Conservation (phyloP, 1,140 invertebrate species). For the Teleopsis dalmanni region DNA sequence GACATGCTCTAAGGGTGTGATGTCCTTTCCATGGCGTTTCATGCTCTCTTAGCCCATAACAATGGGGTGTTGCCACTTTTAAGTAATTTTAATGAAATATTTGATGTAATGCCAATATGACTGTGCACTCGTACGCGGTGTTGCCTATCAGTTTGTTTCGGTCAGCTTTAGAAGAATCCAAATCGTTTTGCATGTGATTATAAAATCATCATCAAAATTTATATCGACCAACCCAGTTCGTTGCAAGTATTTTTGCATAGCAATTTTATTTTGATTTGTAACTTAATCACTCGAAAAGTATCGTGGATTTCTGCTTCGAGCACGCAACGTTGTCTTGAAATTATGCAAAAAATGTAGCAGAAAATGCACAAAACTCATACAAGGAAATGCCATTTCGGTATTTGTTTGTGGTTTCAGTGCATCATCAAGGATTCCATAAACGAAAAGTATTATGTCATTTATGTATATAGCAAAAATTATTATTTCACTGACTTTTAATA, state of each 20-base stretch:
- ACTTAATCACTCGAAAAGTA: slow-evolving; percentile 6
- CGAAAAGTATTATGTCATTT: too few relatives aligned
- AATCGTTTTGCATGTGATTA: not conserved
- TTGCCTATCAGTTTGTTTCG: too few relatives aligned
- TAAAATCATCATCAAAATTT: not conserved
- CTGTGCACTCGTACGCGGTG: not conserved
- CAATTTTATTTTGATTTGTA: slow-evolving; percentile 9
- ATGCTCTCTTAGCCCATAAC: not conserved
- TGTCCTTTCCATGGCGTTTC: not conserved
- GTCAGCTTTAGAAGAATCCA: not conserved
- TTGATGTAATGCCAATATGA: not conserved
- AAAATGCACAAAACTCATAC: too few relatives aligned
- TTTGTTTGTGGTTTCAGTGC: too few relatives aligned
- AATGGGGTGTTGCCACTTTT: slow-evolving; percentile 7
- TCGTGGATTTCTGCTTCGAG: not conserved
- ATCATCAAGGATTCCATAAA: too few relatives aligned
- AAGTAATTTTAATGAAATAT: slow-evolving; percentile 11
- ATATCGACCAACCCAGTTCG: not conserved
- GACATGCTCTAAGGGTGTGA: slow-evolving; percentile 11
- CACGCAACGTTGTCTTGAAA: not conserved
- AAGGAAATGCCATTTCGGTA: too few relatives aligned
- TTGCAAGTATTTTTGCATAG: not conserved
- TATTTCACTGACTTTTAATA: too few relatives aligned
- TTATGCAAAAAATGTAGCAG: too few relatives aligned
- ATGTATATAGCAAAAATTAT: too few relatives aligned